phyloP scores from a whole-genome alignment of 64 coral and sea anemone genomes.

The Acropora yongei region DNA sequence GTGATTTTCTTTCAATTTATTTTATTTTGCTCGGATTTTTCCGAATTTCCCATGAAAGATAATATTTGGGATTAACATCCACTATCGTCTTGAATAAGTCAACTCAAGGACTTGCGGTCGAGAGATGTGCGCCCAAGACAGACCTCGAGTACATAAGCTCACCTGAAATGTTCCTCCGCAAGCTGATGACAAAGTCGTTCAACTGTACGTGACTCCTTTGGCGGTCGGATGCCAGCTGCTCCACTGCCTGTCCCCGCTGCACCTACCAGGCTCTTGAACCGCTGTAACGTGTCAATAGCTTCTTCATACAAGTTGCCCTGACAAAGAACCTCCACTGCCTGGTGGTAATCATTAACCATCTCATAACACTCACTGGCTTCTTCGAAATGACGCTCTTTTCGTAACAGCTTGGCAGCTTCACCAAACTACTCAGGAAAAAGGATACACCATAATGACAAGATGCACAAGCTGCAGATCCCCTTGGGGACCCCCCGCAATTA shows the following conservation, averaged over 20 bases:
- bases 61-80: no score
- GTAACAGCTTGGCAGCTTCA: constrained; percentile 70
- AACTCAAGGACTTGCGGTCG: no score
- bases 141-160: background rate
- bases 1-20: no score
- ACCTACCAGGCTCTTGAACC: constrained; percentile 62
- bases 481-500: no score
- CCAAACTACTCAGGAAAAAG: constrained; percentile 50
- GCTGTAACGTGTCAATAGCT: constrained; percentile 78
- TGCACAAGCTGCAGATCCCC: background rate
- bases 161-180: constrained; percentile 66
- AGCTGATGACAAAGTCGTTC: constrained; percentile 61
- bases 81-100: no score
- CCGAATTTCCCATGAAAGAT: no score
- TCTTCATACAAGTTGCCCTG: constrained; percentile 70
- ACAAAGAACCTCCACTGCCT: constrained; percentile 76
- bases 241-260: constrained; percentile 1
- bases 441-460: background rate
- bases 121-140: no score
- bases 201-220: constrained; percentile 56
- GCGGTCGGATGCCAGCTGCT: constrained; percentile 33
- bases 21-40: no score
- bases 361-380: constrained; percentile 83
- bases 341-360: constrained; percentile 71
- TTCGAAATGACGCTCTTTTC: constrained; percentile 46